phyloP scores from a whole-genome alignment of 2,113 vertebrate species.

The Microtus ochrogaster region DNA sequence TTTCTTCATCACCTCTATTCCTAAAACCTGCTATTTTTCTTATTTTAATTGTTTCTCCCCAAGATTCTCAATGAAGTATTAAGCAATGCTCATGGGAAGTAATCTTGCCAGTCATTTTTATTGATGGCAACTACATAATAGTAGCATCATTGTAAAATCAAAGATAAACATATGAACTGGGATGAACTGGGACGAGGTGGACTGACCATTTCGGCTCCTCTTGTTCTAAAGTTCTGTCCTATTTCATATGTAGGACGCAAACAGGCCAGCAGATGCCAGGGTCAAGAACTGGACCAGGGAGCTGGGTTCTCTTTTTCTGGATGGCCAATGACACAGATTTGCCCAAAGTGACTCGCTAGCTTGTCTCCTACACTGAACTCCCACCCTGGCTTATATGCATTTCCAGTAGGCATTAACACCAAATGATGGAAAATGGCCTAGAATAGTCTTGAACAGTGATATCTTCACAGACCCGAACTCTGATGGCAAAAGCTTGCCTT shows the following conservation, averaged over 20 bases:
- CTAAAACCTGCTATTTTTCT: slow-evolving; percentile 14
- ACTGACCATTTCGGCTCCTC: background rate
- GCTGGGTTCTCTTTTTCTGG: background rate
- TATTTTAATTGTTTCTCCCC: slow-evolving; percentile 18
- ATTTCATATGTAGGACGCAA: background rate
- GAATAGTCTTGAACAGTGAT: background rate
- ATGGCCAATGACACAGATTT: background rate
- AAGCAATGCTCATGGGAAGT: background rate
- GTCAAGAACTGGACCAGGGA: background rate
- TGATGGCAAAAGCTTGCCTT: background rate
- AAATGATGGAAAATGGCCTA: slow-evolving; percentile 11
- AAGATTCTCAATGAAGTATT: slow-evolving; percentile 24
- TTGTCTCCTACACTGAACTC: background rate
- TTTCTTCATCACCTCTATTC: background rate
- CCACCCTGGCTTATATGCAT: background rate
- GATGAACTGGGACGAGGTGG: background rate
- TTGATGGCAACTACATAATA: background rate
- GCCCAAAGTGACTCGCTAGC: background rate
- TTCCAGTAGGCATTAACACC: background rate
- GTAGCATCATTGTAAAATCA: slow-evolving; percentile 7
- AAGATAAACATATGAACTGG: background rate
- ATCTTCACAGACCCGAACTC: background rate
- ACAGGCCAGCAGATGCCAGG: background rate
- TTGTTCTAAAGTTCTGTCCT: background rate
- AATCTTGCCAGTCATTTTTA: slow-evolving; percentile 5